phyloP scores from a whole-genome alignment of 2,797 vertebrate species.

The Rallus crepitans region DNA sequence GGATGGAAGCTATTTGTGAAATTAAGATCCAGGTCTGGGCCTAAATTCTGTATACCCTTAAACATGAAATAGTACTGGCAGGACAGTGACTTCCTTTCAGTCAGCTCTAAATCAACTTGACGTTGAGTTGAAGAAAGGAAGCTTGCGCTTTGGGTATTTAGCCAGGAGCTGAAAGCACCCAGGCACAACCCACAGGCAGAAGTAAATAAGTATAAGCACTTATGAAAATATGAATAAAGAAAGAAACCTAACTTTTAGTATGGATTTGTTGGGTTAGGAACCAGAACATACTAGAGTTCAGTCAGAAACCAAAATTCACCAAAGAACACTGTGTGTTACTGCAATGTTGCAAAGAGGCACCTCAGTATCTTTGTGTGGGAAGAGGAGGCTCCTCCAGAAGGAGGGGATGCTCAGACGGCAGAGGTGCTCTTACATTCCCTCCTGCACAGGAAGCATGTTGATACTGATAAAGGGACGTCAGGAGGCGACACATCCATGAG shows the following conservation, averaged over 20 bases:
- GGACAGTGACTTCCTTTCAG: background rate
- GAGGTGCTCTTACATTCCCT: background rate
- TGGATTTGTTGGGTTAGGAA: background rate
- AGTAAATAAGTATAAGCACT: background rate
- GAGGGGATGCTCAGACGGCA: background rate
- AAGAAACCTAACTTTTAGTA: background rate
- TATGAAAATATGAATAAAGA: background rate
- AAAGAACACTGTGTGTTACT: background rate
- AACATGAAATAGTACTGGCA: slow-evolving; percentile 17
- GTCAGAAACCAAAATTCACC: background rate
- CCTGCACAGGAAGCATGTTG: background rate
- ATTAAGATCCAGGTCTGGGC: background rate
- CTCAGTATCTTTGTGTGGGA: background rate
- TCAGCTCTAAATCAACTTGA: background rate
- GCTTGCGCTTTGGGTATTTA: background rate
- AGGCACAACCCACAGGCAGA: background rate
- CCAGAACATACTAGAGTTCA: background rate
- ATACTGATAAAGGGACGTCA: fast-evolving
- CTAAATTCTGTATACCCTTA: slow-evolving; percentile 22
- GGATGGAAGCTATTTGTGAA: background rate
- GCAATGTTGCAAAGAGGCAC: fast-evolving
- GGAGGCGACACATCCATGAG: background rate
- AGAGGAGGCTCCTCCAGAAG: background rate
- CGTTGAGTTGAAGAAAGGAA: background rate
- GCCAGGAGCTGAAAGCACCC: background rate